Base-by-base conservation (phyloP, 2,888 invertebrate species). In the Steromphala cineraria region DNA sequence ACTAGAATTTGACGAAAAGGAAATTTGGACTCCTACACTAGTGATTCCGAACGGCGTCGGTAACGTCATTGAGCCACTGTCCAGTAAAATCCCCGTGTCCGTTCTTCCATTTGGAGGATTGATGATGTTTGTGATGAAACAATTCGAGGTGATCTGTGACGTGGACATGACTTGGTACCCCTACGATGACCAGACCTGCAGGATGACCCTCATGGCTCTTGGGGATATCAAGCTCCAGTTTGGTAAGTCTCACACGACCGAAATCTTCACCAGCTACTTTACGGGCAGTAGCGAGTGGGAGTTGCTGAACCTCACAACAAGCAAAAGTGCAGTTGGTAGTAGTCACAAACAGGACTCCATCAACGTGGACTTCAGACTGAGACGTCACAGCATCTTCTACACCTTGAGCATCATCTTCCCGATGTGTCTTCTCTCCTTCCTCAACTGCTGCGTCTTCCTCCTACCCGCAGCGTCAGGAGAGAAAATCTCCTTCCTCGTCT, bases 401-500 rank as follows among this genome's bases (percentile, higher is more conserved):
- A 53, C 31, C 55, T 17, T 76, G 8, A 62, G n/a, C 46, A 31
- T 81, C 75, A 62, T 79, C 53, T 75, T 19, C 15, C 76, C 76
- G 21, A 75, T 75, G 67, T 28, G 15, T n/a, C 75, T 79, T 15
- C 75, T 67, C 53, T 75, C 67, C 1, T 3, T 67, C 53, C 62
- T 79, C 53, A 75, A 79, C 76, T 53, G 28, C 17, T 67, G 62
- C n/a, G 71, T 46, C 13, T 74, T 74, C 71, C 46, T 74, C 15
- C 31, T 74, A 5, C 71, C 71, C 1, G 71, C 71, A 0, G 71
- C 36, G 0, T 74, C 71, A 0, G 71, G 71, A 4, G 71, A 74
- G 71, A 36, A 36, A 40, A 17, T 79, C 40, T 81, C 77, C 15
- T 75, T 81, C 55, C 67, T 75, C 53, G 19, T 81, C 67, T 79